phyloP scores from a whole-genome alignment of 2,113 vertebrate species.

The Phylloscopus trochiloides region DNA sequence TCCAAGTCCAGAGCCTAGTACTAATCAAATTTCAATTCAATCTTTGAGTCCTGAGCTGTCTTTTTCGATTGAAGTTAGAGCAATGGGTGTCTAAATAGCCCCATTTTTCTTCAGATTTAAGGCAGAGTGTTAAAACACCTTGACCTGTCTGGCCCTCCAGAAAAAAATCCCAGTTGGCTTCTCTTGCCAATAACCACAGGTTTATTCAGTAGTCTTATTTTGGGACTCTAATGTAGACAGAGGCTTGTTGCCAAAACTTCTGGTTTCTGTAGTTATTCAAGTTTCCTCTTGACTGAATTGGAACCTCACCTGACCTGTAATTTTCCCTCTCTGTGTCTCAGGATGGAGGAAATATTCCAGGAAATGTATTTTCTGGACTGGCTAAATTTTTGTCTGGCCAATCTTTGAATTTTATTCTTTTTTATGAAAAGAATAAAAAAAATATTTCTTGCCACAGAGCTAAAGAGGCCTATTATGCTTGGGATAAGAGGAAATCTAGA shows the following conservation, averaged over 20 bases:
- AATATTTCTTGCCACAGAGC: not conserved
- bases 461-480: not conserved
- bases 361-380: not conserved
- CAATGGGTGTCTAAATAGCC: not conserved
- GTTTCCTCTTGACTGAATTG: not conserved
- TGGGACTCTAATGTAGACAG: not conserved
- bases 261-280: not conserved
- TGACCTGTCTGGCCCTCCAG: not conserved
- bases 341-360: not conserved
- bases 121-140: not conserved
- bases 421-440: not conserved
- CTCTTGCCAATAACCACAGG: not conserved
- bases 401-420: no score
- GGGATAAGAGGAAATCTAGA: not conserved
- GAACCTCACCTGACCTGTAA: not conserved
- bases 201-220: not conserved
- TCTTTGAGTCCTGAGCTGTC: not conserved
- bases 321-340: not conserved
- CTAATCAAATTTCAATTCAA: not conserved
- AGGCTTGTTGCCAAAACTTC: not conserved
- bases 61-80: not conserved
- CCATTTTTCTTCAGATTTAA: not conserved
- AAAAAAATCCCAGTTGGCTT: not conserved
- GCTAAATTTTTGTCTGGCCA: not conserved
- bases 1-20: not conserved